Evolutionary conservation across 1,140 invertebrate species (phyloP), one percentile per base, ranked within the genome.

Genomic region (Lordiphosa clarofinis): DNA sequence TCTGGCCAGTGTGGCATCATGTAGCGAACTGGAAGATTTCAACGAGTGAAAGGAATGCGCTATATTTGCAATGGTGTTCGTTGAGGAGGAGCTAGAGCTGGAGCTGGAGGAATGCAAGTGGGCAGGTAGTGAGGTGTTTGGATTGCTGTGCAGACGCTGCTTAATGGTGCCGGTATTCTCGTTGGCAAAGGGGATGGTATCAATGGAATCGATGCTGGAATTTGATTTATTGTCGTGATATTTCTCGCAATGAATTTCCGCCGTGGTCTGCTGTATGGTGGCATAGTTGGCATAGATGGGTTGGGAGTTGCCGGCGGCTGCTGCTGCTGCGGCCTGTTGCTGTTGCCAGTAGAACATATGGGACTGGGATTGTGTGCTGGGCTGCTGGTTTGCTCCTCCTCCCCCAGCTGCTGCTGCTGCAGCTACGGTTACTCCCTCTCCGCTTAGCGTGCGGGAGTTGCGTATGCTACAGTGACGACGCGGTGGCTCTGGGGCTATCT

Each of bases 91-190:
- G 37, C 88, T 89, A 35, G 88, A 89, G 58, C 88, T 89, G 43
- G 88, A 89, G 53, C 88, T 89, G 60, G 86, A 88, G 54, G 87
- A 88, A 47, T 86, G 76, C 56, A 89, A 64, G 76, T 52, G 62
- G 50, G 60, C 63, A 61, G 52, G 63, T 52, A 49, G 73, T 52
- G 59, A 66, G 54, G 42, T 71, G 47, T 49, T 61, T 24, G 42
- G 62, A 48, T 48, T 56, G 39, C 89, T 89, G 8, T 88, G 63
- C 56, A 86, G 60, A 12, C 88, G 87, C 87, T 91, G 91, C 73
- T 98, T 98, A 86, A 99, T 99, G 19, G 98, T 99, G 8, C 98
- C 98, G 33, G 97, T 97, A 90, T 99, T 99, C 88, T 99, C 98
- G 90, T 99, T 99, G 57, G 98, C 98, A 90, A 99, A 99, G 36